A percentile compares a stretch with the other conserved stretches of the same genome.
These are phyloP conservation scores for Margarornis squamiger DNA, from an alignment of 2,797 vertebrate species.

Conservation along the genomic window DNA sequence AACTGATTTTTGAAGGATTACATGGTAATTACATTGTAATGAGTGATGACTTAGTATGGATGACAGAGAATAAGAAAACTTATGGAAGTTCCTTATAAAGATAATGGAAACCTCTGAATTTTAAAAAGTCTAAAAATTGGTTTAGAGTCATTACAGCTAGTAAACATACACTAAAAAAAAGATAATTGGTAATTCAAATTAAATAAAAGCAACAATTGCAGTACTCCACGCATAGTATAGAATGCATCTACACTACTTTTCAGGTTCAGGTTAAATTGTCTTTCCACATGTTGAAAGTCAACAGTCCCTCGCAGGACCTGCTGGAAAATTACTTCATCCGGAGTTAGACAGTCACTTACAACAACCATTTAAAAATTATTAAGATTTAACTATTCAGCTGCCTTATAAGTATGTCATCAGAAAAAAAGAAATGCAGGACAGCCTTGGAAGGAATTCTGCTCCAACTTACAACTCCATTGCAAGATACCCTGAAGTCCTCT, in stretches of 20 bases:
- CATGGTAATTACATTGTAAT: neutral
- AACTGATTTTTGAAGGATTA: neutral
- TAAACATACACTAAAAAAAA: neutral
- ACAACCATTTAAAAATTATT: neutral
- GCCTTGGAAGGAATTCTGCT: neutral
- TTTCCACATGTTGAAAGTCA: neutral
- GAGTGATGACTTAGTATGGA: neutral
- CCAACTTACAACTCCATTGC: neutral
- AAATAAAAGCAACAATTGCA: neutral
- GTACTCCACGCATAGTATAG: neutral
- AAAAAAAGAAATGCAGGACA: neutral
- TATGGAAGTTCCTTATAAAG: neutral
- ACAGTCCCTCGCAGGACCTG: accelerated
- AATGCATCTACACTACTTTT: neutral
- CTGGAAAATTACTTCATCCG: neutral
- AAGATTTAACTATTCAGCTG: neutral
- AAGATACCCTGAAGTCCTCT: neutral
- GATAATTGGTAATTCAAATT: neutral
- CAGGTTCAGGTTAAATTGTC: neutral
- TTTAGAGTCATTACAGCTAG: neutral
- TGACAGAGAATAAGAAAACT: neutral
- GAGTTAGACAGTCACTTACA: neutral
- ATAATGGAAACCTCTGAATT: neutral
- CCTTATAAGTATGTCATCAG: neutral
- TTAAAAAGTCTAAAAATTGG: neutral